A percentile compares a stretch with the other conserved stretches of the same genome.
phyloP scores from a whole-genome alignment of 2,797 vertebrate species.

The Hafferia zeledoni region DNA sequence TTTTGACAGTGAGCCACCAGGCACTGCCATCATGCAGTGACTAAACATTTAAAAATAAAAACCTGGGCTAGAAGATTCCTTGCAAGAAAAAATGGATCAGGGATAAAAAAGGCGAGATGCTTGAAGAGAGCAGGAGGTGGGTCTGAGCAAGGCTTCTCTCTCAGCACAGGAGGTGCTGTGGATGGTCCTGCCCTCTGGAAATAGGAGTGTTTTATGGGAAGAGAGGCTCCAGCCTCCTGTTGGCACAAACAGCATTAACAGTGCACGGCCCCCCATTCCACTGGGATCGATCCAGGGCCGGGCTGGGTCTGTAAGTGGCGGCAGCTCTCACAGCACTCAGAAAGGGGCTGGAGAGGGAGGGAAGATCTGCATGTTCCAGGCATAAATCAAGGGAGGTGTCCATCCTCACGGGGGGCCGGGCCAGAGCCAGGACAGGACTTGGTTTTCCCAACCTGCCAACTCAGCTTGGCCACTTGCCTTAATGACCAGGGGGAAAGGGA shows the following conservation, averaged over 20 bases:
- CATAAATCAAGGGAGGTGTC: slow-evolving; percentile 24
- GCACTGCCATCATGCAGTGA: not conserved
- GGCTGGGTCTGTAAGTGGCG: not conserved
- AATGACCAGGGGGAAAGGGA: not conserved
- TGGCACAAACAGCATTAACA: not conserved
- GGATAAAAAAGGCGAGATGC: not conserved
- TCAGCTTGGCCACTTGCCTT: not conserved
- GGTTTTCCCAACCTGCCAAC: not conserved
- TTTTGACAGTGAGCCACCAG: not conserved
- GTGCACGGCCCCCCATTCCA: not conserved
- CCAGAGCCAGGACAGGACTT: not conserved
- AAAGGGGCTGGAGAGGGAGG: not conserved
- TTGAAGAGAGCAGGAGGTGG: not conserved
- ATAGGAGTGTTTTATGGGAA: fast-evolving
- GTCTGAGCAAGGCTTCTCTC: not conserved
- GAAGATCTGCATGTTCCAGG: slow-evolving; percentile 47
- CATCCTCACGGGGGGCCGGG: not conserved
- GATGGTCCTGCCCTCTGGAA: not conserved
- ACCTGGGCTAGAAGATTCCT: not conserved
- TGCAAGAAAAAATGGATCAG: not conserved
- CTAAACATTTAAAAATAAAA: not conserved
- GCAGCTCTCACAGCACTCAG: not conserved
- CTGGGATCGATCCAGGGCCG: not conserved
- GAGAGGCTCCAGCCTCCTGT: not conserved
- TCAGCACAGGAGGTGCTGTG: not conserved